Percentiles rank a stretch among this genome's conserved stretches.
Evolutionary conservation across 2,797 vertebrate genomes (phyloP).

Genomic region (Enteromius trimaculatus): DNA sequence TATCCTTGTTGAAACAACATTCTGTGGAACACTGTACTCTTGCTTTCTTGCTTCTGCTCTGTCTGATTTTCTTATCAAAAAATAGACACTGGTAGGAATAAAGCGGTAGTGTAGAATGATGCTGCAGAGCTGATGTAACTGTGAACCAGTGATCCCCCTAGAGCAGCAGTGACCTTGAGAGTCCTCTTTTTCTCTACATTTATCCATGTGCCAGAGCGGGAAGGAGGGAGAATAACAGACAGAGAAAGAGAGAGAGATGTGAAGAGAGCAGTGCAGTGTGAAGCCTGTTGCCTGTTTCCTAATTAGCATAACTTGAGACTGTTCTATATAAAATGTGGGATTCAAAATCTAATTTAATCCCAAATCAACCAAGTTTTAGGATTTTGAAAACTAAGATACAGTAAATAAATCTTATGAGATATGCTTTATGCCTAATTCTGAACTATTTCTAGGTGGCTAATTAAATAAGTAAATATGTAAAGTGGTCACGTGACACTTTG

Average conservation of each 20-base stretch:
- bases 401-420: not conserved
- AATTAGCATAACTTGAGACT: not conserved
- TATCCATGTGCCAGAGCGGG: not conserved
- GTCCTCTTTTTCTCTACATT: slow-evolving; percentile 20
- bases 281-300: not conserved
- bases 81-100: slow-evolving; percentile 1
- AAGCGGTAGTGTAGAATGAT: slow-evolving; percentile 40
- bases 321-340: not conserved
- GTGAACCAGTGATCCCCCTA: slow-evolving; percentile 43
- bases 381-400: not conserved
- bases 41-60: not conserved
- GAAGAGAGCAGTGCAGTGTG: not conserved
- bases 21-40: slow-evolving; percentile 2
- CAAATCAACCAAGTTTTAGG: not conserved
- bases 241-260: slow-evolving; percentile 35
- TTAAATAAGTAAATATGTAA: slow-evolving; percentile 5
- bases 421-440: not conserved
- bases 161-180: slow-evolving; percentile 46
- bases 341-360: not conserved
- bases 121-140: slow-evolving; percentile 36
- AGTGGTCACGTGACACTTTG: not conserved
- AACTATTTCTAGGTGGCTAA: not conserved
- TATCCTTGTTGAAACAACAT: slow-evolving; percentile 40
- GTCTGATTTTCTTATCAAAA: slow-evolving; percentile 29
- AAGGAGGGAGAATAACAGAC: slow-evolving; percentile 42